A percentile compares a stretch with the other conserved stretches of the same genome.
Evolutionary conservation across 2,113 vertebrate species (phyloP).

Genomic region (Gasterosteus aculeatus): DNA sequence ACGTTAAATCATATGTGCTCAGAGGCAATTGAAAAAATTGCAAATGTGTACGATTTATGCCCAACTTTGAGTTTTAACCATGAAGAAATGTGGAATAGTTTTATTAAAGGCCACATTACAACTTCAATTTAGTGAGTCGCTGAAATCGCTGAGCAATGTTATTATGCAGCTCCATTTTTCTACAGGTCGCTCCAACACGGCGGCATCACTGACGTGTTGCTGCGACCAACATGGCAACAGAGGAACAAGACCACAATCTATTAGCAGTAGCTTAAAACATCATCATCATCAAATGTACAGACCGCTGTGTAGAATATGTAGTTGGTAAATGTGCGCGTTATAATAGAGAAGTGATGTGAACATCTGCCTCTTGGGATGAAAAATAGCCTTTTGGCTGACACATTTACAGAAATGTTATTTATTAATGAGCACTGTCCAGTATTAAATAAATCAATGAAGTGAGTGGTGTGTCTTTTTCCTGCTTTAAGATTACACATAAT

Average conservation of each 20-base stretch:
- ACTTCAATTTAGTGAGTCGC: not conserved
- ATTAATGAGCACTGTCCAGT: no score
- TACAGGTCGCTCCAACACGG: not conserved
- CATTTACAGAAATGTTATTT: no score
- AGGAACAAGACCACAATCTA: not conserved
- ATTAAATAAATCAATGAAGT: not conserved
- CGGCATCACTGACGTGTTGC: not conserved
- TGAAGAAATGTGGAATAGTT: not conserved
- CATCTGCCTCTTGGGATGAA: no score
- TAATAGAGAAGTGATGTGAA: not conserved
- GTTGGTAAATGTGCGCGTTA: not conserved
- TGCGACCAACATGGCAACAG: not conserved
- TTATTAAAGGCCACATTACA: not conserved
- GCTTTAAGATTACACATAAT: not conserved
- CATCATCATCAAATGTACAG: not conserved
- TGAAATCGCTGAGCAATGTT: not conserved
- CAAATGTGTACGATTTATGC: not conserved
- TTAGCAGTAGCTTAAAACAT: not conserved
- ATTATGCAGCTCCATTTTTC: not conserved
- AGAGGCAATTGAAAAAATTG: not conserved
- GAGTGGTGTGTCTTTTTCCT: not conserved
- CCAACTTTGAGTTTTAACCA: not conserved
- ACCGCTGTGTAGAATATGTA: not conserved
- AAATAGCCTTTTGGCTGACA: no score
- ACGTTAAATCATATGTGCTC: not conserved